Evolutionary conservation across 2,888 invertebrate genomes (phyloP).

Genomic region (Dermolepida albohirtum): DNA sequence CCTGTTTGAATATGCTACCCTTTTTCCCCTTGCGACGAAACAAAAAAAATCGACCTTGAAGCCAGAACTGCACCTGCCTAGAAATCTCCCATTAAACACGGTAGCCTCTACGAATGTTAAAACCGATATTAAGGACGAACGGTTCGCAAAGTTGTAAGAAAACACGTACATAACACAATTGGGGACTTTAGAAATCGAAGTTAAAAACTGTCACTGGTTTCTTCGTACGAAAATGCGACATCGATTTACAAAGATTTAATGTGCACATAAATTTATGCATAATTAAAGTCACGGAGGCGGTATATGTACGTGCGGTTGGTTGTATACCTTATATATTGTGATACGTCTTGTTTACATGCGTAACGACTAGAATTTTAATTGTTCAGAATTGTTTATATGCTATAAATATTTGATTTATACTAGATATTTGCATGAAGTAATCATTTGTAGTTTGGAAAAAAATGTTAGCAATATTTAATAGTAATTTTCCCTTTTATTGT

Average conservation of each 20-base stretch:
- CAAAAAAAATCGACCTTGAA: conserved; percentile 46
- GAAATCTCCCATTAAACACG: conserved; percentile 45
- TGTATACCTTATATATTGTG: conserved; percentile 14
- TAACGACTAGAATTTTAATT: conserved; percentile 14
- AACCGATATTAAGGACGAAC: conserved; percentile 12
- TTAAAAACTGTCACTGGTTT: no score
- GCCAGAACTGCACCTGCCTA: conserved; percentile 45
- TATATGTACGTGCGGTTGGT: neutral
- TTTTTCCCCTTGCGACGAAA: conserved; percentile 38
- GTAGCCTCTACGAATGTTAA: conserved; percentile 39
- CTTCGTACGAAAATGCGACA: conserved; percentile 6
- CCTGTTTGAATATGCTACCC: conserved; percentile 43
- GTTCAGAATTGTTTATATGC: neutral
- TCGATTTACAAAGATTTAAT: neutral
- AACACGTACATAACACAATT: neutral
- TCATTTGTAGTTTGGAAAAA: no score
- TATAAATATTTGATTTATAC: no score
- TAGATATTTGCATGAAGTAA: no score
- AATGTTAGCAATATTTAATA: no score
- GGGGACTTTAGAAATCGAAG: neutral
- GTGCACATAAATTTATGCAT: conserved; percentile 1
- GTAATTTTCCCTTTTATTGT: no score
- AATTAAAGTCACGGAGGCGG: conserved; percentile 25
- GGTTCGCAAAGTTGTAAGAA: conserved; percentile 14
- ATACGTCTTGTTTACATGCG: conserved; percentile 17